These are phyloP conservation scores for Maniola hyperantus DNA, from an alignment of 2,888 invertebrate species.

Conservation along the genomic window DNA sequence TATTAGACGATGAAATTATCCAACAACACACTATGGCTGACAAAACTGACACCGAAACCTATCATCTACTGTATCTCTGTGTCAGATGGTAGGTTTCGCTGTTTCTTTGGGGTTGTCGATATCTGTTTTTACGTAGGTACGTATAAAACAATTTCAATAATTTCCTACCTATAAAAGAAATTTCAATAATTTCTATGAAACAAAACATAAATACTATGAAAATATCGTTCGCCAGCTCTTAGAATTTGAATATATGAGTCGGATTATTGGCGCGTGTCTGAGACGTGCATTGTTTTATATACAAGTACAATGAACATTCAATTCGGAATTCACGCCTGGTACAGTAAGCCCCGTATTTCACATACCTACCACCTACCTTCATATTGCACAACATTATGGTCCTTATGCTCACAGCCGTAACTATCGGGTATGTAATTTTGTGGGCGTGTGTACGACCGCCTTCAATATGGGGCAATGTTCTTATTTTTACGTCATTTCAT, in stretches of 20 bases:
- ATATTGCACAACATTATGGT: constrained; percentile 9
- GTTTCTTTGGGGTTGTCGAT: neutral
- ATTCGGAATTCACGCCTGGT: constrained; percentile 31
- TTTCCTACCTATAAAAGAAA: too few relatives aligned
- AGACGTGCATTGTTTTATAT: constrained; percentile 42
- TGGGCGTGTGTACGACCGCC: neutral
- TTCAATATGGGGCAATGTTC: constrained; percentile 31
- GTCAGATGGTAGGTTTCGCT: too few relatives aligned
- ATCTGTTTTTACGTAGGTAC: neutral
- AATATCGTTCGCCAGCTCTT: constrained; percentile 3
- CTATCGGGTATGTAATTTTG: constrained; percentile 11
- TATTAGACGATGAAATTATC: too few relatives aligned
- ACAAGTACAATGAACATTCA: constrained; percentile 32
- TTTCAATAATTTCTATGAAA: too few relatives aligned
- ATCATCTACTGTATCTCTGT: too few relatives aligned
- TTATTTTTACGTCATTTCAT: constrained; percentile 34
- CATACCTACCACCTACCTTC: neutral
- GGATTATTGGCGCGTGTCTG: constrained; percentile 42
- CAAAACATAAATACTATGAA: neutral
- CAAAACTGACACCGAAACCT: too few relatives aligned
- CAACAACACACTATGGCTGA: too few relatives aligned
- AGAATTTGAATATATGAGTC: constrained; percentile 32
- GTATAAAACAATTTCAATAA: too few relatives aligned
- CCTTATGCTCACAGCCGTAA: constrained; percentile 21
- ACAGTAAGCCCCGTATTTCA: constrained; percentile 23